Percentiles rank a stretch among this genome's conserved stretches.
These are phyloP conservation scores for Drosophila tropicalis DNA, from an alignment of 1,140 invertebrate species.

Conservation along the genomic window DNA sequence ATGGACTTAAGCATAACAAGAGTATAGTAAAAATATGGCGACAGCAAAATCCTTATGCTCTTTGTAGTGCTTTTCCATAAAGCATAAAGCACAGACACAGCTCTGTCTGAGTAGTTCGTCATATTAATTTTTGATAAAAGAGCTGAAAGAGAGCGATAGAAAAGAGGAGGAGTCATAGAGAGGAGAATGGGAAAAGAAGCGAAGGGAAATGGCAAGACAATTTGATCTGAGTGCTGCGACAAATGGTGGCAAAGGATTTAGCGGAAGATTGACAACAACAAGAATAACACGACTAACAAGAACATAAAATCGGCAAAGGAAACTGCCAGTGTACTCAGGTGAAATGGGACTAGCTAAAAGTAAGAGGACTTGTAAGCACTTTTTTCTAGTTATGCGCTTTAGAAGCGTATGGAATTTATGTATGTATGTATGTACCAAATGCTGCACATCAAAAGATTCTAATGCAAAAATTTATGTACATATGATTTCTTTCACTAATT, in stretches of 20 bases:
- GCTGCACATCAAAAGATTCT: constrained; percentile 16
- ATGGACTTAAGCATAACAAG: constrained; percentile 18
- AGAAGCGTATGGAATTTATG: constrained; percentile 12
- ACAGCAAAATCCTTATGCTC: constrained; percentile 46
- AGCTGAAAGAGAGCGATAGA: constrained; percentile 15
- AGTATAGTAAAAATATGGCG: constrained; percentile 39
- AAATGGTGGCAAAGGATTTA: constrained; percentile 63
- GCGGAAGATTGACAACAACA: constrained; percentile 43
- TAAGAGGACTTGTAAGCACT: constrained; percentile 14
- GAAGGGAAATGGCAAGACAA: constrained; percentile 30
- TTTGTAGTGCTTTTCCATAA: constrained; percentile 43
- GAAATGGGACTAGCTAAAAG: constrained; percentile 16
- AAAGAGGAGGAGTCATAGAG: neutral
- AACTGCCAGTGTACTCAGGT: constrained; percentile 3
- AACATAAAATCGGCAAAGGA: constrained; percentile 9
- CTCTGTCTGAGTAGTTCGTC: constrained; percentile 68
- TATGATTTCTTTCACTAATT: neutral
- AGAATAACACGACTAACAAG: constrained; percentile 2
- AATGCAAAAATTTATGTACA: neutral
- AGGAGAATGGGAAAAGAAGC: neutral
- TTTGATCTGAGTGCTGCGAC: constrained; percentile 54
- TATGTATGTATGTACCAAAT: no score
- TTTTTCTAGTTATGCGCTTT: constrained; percentile 21
- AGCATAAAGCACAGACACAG: constrained; percentile 22
- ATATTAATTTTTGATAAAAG: constrained; percentile 69